A percentile compares a stretch with the other conserved stretches of the same genome.
Conservation (phyloP, 2,888 invertebrate species). For the Pachydiplax longipennis region DNA sequence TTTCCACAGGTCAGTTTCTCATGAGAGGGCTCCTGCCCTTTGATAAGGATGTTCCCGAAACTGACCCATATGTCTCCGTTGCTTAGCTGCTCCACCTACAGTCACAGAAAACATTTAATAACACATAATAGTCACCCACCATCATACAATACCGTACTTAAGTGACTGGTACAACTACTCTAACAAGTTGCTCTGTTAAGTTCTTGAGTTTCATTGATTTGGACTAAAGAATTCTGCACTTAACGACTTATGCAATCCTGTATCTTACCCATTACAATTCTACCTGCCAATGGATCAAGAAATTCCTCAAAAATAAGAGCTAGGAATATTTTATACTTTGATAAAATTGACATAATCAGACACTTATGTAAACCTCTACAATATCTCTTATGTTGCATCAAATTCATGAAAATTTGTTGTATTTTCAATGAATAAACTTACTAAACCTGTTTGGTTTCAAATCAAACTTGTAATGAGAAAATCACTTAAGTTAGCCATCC, state of each 20-base stretch:
- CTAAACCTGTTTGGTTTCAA: neutral
- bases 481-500: neutral
- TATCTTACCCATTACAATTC: neutral
- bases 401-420: neutral
- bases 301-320: neutral
- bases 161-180: slow-evolving; percentile 37
- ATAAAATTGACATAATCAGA: no score
- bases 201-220: neutral
- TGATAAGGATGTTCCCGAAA: slow-evolving; percentile 97
- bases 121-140: slow-evolving; percentile 44
- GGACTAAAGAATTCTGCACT: neutral
- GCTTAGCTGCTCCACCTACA: slow-evolving; percentile 69
- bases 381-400: no score
- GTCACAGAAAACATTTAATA: slow-evolving; percentile 48
- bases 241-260: neutral
- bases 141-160: slow-evolving; percentile 25
- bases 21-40: slow-evolving; percentile 87
- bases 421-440: neutral
- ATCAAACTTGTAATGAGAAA: neutral
- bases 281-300: neutral
- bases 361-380: no score
- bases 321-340: no score
- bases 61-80: slow-evolving; percentile 83
- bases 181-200: neutral
- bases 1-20: slow-evolving; percentile 53